These are phyloP conservation scores for Drosophila monieri DNA, from an alignment of 2,888 invertebrate species.

Conservation along the genomic window DNA sequence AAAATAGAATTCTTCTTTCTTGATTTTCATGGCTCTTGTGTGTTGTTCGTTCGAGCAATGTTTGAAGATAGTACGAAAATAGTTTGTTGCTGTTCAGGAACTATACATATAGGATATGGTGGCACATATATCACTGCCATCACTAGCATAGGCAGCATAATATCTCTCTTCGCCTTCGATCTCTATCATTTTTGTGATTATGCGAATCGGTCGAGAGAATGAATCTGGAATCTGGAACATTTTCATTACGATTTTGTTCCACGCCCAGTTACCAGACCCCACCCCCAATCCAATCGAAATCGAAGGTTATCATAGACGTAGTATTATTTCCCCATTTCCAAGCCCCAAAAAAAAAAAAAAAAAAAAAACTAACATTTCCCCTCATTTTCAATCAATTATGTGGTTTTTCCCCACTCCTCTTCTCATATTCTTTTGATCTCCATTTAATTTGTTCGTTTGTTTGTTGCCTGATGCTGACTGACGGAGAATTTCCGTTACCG, in stretches of 20 bases:
- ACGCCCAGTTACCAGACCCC: neutral
- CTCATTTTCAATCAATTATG: conserved; percentile 69
- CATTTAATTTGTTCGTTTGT: conserved; percentile 34
- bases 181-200: conserved; percentile 34
- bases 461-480: conserved; percentile 14
- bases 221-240: too few species aligned
- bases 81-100: conserved; percentile 53
- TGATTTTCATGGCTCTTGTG: conserved; percentile 73
- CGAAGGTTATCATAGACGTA: conserved; percentile 50
- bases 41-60: conserved; percentile 55
- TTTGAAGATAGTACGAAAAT: conserved; percentile 78
- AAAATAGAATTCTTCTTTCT: conserved; percentile 69
- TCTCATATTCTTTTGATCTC: conserved; percentile 1
- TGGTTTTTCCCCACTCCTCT: conserved; percentile 8
- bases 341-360: too few species aligned
- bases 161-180: conserved; percentile 3
- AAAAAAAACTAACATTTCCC: conserved; percentile 6
- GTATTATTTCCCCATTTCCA: neutral
- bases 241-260: neutral
- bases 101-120: conserved; percentile 31
- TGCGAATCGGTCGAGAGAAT: conserved; percentile 32
- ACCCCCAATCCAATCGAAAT: conserved; percentile 4
- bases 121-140: conserved; percentile 9
- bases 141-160: too few species aligned
- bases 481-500: conserved; percentile 66